Base-by-base conservation (phyloP, 2,113 vertebrate genomes). In the Montifringilla adamsi region DNA sequence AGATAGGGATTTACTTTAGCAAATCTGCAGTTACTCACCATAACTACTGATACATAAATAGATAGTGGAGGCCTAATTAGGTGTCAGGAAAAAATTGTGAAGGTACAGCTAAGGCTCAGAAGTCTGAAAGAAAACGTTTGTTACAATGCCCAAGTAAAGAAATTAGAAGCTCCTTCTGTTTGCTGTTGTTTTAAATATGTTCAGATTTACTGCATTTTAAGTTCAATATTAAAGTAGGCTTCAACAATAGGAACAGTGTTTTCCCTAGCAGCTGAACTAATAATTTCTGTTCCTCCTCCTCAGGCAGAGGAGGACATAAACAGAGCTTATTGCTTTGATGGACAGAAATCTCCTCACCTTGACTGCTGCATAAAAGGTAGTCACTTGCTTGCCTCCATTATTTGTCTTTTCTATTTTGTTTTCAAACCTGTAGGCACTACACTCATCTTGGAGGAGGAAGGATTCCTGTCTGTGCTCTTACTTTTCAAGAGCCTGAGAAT, bases 401-500 rank as follows among this genome's bases (percentile, higher is more conserved):
- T 55, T 80, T 66, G 41, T 15, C 7, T 35, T 20, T 18, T 15
- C n/a, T 27, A 1, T 30, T 31, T 11, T 84, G 55, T 44, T 37
- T 26, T 2, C 12, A 43, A 73, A 49, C 66, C 33, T 93, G 8
- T 90, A 99, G 99, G 78, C 99, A 99, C 91, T 98, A 98, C 88
- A 98, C 98, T 37, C 99, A 99, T 76, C 97, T 99, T 68, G 99
- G 99, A 96, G 98, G 98, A 76, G 99, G 98, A 47, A 98, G 98
- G 89, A 98, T 99, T 89, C 99, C 99, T 17, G 98, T 99, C 15
- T 98, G 98, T 93, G 97, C 98, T 55, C 98, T 99, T 95, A 98
- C 98, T 97, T 99, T 99, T 97, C 99, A 99, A 96, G 99, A 99
- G 94, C 99, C 98, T 60, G 99, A 99, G 96, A 99, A 99, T 60